phyloP scores from a whole-genome alignment of 2,888 invertebrate genomes.

The Dexiosoma caninum region DNA sequence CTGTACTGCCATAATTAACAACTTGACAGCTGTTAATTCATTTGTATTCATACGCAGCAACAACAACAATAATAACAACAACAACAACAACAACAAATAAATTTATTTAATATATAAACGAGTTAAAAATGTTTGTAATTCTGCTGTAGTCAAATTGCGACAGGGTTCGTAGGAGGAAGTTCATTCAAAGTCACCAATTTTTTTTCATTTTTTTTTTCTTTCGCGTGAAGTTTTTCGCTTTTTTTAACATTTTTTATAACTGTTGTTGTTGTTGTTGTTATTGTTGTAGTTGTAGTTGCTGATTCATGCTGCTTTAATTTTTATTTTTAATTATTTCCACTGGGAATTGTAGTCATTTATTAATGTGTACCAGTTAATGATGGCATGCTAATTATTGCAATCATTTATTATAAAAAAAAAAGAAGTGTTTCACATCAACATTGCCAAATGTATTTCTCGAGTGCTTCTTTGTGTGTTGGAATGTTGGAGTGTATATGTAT shows the following conservation, averaged over 20 bases:
- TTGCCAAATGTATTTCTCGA: not conserved
- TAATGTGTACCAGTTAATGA: slow-evolving; percentile 56
- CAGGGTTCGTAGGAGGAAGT: not conserved
- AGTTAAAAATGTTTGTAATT: not conserved
- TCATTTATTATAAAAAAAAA: slow-evolving; percentile 55
- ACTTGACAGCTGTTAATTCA: slow-evolving; percentile 61
- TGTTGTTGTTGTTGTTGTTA: not conserved
- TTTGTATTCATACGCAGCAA: slow-evolving; percentile 56
- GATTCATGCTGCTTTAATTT: not conserved
- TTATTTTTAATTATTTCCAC: slow-evolving; percentile 21
- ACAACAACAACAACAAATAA: too few relatives aligned
- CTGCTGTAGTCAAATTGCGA: not conserved
- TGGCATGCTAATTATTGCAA: slow-evolving; percentile 56
- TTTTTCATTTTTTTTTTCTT: not conserved
- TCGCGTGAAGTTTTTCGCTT: not conserved
- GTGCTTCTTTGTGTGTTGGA: too few relatives aligned
- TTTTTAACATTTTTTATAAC: not conserved
- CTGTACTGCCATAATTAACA: slow-evolving; percentile 56
- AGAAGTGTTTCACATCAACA: slow-evolving; percentile 1
- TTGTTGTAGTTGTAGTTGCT: not conserved
- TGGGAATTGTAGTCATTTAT: slow-evolving; percentile 56
- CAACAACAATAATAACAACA: too few relatives aligned
- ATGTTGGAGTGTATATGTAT: not conserved
- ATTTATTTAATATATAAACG: not conserved
- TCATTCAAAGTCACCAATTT: not conserved